phyloP scores from a whole-genome alignment of 2,797 vertebrate genomes.

The Menidia menidia region DNA sequence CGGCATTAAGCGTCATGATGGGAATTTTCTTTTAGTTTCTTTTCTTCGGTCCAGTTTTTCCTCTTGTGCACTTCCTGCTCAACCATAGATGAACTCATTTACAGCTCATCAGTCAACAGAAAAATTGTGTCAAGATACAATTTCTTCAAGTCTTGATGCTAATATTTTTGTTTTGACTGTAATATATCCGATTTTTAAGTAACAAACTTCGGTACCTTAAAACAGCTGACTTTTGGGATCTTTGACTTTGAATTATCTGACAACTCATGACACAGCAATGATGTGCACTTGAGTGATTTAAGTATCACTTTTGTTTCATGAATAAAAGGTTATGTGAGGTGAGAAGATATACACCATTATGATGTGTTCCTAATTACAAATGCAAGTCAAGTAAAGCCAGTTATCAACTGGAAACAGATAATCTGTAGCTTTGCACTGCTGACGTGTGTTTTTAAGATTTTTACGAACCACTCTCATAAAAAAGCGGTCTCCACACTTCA shows the following conservation, averaged over 20 bases:
- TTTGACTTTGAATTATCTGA: too few relatives aligned
- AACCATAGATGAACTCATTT: not conserved
- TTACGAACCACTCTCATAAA: not conserved
- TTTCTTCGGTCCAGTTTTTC: slow-evolving; percentile 9
- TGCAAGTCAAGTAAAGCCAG: slow-evolving; percentile 2
- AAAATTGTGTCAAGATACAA: not conserved
- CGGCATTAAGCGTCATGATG: not conserved
- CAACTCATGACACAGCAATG: not conserved
- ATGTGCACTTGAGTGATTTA: not conserved
- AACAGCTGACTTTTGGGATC: not conserved
- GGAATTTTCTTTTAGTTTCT: not conserved
- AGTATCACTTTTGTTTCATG: slow-evolving; percentile 43
- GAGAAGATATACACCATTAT: slow-evolving; percentile 15
- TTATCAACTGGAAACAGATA: slow-evolving; percentile 25
- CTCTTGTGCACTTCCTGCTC: not conserved
- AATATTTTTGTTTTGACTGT: too few relatives aligned
- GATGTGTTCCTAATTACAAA: slow-evolving; percentile 1
- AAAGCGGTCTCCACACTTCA: not conserved
- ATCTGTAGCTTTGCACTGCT: slow-evolving; percentile 5
- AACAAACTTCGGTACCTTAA: not conserved
- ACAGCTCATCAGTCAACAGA: not conserved
- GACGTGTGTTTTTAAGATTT: not conserved
- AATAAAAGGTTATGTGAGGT: slow-evolving; percentile 16
- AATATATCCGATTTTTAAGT: too few relatives aligned
- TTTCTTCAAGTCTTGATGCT: not conserved